Evolutionary conservation across 2,113 vertebrate genomes (phyloP).

Genomic region (Paraplagusia blochii): DNA sequence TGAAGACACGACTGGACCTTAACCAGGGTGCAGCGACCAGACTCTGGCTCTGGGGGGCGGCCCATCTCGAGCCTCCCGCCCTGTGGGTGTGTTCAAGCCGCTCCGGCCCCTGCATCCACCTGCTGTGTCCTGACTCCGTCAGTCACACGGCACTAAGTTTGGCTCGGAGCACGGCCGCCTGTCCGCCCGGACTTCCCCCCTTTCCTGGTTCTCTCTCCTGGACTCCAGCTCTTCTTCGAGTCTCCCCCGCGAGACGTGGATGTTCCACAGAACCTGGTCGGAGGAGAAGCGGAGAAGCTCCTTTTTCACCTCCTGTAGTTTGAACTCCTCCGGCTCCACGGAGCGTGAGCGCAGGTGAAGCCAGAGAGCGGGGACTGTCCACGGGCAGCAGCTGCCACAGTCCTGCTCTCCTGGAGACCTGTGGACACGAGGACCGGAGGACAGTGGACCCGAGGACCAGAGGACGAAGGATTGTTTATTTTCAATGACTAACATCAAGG

Average conservation of each 20-base stretch:
- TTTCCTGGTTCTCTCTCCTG: conserved; percentile 36
- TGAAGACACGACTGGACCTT: too few species aligned
- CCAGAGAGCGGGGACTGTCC: conserved; percentile 36
- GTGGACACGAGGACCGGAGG: too few species aligned
- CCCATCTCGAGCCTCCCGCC: conserved; percentile 62
- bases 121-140: conserved; percentile 68
- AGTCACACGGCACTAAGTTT: conserved; percentile 66
- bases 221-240: conserved; percentile 7
- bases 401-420: too few species aligned
- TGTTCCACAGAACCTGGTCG: conserved; percentile 6
- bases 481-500: conserved; percentile 53
- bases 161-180: conserved; percentile 34
- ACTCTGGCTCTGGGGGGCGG: conserved; percentile 46
- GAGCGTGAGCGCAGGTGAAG: conserved; percentile 56
- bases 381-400: conserved; percentile 8
- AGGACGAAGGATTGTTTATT: conserved; percentile 3
- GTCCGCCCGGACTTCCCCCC: conserved; percentile 26
- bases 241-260: conserved; percentile 41
- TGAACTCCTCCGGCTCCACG: conserved; percentile 30
- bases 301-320: not conserved
- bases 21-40: too few species aligned
- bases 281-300: conserved; percentile 34
- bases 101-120: conserved; percentile 74
- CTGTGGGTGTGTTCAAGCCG: conserved; percentile 66
- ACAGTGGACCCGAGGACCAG: too few species aligned